phyloP scores from a whole-genome alignment of 2,113 vertebrate species.

The Elachura formosa region DNA sequence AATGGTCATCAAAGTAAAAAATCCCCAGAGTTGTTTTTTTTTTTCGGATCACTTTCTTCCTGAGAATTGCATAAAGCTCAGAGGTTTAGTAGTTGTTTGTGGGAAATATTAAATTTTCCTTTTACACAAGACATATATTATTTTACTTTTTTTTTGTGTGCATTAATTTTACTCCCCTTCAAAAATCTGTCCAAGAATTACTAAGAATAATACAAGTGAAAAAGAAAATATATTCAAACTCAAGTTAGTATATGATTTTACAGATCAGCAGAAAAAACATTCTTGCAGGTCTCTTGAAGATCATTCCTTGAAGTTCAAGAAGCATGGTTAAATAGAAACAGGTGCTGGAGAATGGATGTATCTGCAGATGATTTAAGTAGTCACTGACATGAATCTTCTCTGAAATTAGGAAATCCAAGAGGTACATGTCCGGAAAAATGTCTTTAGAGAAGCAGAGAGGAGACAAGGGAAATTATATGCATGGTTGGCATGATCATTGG shows the following conservation, averaged over 20 bases:
- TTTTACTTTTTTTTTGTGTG: not conserved
- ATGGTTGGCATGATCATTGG: not conserved
- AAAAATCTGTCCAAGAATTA: not conserved
- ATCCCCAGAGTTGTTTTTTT: not conserved
- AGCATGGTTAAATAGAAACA: not conserved
- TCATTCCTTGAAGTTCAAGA: not conserved
- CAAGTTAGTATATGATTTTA: not conserved
- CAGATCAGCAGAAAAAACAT: not conserved
- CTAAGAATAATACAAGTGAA: not conserved
- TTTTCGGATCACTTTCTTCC: not conserved
- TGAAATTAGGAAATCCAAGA: slow-evolving; percentile 13
- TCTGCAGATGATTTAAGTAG: not conserved
- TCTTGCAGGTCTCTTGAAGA: not conserved
- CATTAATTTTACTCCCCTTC: not conserved
- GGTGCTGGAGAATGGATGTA: not conserved
- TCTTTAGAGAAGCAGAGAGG: not conserved
- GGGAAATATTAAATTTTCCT: not conserved
- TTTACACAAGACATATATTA: not conserved
- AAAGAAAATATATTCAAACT: not conserved
- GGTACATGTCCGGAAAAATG: not conserved
- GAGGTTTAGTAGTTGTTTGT: not conserved
- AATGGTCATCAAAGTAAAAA: not conserved
- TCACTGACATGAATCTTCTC: not conserved
- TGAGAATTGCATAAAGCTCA: not conserved
- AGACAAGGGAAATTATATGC: not conserved